Evolutionary conservation across 2,113 vertebrate genomes (phyloP).

Genomic region (Gnathonemus echidnorhynchus): DNA sequence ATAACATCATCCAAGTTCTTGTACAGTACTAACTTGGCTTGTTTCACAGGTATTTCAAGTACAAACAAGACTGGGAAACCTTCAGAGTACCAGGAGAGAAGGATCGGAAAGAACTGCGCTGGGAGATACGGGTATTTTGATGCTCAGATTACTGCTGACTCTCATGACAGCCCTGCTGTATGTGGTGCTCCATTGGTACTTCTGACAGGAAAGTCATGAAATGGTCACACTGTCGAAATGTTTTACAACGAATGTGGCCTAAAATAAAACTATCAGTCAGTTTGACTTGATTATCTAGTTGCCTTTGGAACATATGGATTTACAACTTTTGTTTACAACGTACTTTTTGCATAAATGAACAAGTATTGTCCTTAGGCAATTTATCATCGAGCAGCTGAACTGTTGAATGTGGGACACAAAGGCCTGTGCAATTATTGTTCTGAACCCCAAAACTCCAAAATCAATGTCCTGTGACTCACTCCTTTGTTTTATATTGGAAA

Average conservation of each 20-base stretch:
- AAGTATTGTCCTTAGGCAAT: neutral
- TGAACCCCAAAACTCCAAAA: neutral
- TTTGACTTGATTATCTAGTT: neutral
- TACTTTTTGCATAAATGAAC: too few relatives aligned
- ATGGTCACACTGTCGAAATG: neutral
- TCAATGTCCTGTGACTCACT: neutral
- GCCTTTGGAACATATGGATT: neutral
- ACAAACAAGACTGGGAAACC: constrained; percentile 65
- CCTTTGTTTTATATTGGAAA: neutral
- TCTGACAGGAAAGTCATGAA: too few relatives aligned
- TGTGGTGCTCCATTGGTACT: neutral
- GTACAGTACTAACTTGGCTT: neutral
- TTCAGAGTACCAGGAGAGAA: constrained; percentile 61
- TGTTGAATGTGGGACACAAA: neutral
- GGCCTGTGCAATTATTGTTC: neutral
- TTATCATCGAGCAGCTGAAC: neutral
- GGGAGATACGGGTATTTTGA: constrained; percentile 55
- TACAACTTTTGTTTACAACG: neutral
- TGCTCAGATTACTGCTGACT: neutral
- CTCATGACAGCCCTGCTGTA: neutral
- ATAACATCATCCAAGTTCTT: neutral
- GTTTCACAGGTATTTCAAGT: constrained; percentile 60
- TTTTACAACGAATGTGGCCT: neutral
- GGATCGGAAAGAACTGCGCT: constrained; percentile 50
- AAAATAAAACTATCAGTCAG: neutral